Base-by-base conservation (phyloP, 2,113 vertebrate species). In the Rhea pennata region DNA sequence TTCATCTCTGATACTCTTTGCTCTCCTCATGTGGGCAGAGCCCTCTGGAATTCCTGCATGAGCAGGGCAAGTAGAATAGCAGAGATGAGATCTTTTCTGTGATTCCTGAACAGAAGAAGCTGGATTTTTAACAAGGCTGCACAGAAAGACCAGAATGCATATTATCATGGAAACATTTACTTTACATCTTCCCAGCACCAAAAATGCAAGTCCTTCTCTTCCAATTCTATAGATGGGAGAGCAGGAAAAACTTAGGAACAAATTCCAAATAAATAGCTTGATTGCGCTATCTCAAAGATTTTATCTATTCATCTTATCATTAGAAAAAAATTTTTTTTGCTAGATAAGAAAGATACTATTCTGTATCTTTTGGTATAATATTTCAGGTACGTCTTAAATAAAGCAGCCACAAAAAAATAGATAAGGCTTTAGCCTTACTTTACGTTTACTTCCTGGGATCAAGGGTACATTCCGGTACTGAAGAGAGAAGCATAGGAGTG, bases 1-100 rank as follows among this genome's bases (percentile, higher is more conserved):
- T 94, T 95, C 72, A 64, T 73, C 65, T 84, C 75, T 90, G 29
- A 20, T 88, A 84, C 33, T 44, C 39, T 90, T 88, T 77, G 75
- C 67, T 90, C 53, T 89, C 42, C 53, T 84, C 23, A 53, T 56
- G 51, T 72, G 76, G 71, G 72, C 53, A 93, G 83, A 81, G 54
- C 46, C 3, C 1, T 50, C 20, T 59, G 80, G 40, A 58, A 91
- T 86, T 92, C 48, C 66, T 33, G 29, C 39, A 66, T 1, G 1
- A 83, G 27, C 7, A 5, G 42, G 84, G 59, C 5, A 73, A 56
- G 53, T 50, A 91, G 53, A 85, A 85, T 2, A 90, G 54, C 36
- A 85, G 33, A 90, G 27, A 10, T 9, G n/a, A 59, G 59, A 64
- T 46, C 36, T 51, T 69, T 56, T 40, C 51, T 54, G 40, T 58